Base-by-base conservation (phyloP, 2,113 vertebrate genomes). In the Varanus salvator region DNA sequence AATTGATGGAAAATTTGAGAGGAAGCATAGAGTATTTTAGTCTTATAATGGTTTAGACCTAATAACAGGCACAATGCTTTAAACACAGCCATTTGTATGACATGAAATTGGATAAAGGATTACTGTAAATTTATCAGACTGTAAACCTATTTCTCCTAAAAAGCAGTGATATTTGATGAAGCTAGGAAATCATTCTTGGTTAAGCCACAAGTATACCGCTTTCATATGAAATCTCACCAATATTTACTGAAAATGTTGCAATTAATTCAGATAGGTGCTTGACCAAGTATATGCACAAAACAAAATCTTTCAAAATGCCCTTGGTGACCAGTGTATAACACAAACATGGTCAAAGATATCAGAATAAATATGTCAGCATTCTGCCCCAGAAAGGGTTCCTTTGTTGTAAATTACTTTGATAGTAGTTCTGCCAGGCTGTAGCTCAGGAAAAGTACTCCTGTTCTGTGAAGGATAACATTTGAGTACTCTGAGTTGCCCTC, bases 1-100 rank as follows among this genome's bases (percentile, higher is more conserved):
- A 87, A 95, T 93, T 96, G 95, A 95, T 96, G 96, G 92, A 96
- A 96, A 96, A 94, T 96, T 84, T 88, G 89, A 96, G 91, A 95
- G 90, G 91, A 95, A 88, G 94, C 95, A 91, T 19, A 91, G 91
- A 93, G 88, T 87, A 95, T 95, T 96, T 97, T 0, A 19, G 89
- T 93, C 92, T 93, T 94, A 85, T 92, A 94, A 93, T 92, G 83
- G 84, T 92, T 88, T 91, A 96, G 90, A 90, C 90, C 84, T 95
- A 95, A 94, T 93, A 92, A 87, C 72, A 90, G 76, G 82, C 91
- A 93, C 90, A 91, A 44, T 94, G 87, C 66, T 95, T 96, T 95
- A 94, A 92, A 95, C 86, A 87, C 87, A 96, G 87, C 85, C 90
- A 89, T 95, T 96, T 93, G 86, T 93, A 85, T 74, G 93, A 75